Evolutionary conservation across 1,140 invertebrate genomes (phyloP), one percentile per base, ranked within the genome.

Genomic region (Chrysomallon squamiferum): DNA sequence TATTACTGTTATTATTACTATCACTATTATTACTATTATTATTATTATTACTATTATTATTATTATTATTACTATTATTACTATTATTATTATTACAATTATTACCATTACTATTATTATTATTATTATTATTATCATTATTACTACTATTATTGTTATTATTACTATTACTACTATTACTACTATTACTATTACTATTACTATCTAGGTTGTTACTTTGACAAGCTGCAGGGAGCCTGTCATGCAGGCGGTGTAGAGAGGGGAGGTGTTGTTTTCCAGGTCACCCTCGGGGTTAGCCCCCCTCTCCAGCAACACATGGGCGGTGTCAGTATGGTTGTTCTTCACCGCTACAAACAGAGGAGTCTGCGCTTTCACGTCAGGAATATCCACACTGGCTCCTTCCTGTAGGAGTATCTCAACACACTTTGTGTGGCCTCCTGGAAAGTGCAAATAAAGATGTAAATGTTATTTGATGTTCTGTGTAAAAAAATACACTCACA

Each of bases 341-440:
- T 62, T 84, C 72, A 52, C 66, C 63, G 80, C 77, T 50, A 82
- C 71, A 69, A 79, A 80, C 13, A 82, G 62, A 2, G 80, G 72
- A 2, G 80, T 82, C 59, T 82, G 80, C 29, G 68, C 74, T 59
- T 82, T 82, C 35, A 82, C 74, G 62, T 82, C 80, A 32, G 69
- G 62, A 2, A 73, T 64, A 27, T 80, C 74, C n/a, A 78, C 70
- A 20, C 61, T 60, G 11, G 75, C 75, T 1, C 75, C 76, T 22
- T 69, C 62, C 18, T 64, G 20, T 35, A 82, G 32, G n/a, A 82
- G 59, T 0, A 68, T 25, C 6, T 63, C 35, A 25, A 79, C 68
- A 67, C 76, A 78, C 7, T 71, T 68, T n/a, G 45, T 7, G 62
- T 69, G 74, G n/a, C 73, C 77, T 54, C 72, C 80, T 82, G 58